A percentile compares a stretch with the other conserved stretches of the same genome.
Evolutionary conservation across 2,888 invertebrate species (phyloP).

Genomic region (Octodonta nipae): DNA sequence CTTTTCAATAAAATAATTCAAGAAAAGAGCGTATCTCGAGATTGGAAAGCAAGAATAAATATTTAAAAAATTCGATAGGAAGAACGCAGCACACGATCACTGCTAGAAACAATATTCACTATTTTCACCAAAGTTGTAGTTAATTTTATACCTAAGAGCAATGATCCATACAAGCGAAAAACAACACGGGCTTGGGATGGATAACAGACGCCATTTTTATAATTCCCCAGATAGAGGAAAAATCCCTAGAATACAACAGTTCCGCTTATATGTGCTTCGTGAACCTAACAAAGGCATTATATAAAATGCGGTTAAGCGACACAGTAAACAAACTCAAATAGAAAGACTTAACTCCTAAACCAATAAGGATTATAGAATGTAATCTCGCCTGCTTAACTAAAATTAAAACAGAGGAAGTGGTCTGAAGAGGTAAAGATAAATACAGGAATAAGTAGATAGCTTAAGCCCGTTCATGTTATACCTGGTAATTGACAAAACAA

Average conservation of each 20-base stretch:
- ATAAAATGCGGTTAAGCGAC: not conserved
- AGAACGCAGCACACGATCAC: too few species aligned
- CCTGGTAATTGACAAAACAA: not conserved
- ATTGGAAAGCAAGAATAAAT: too few species aligned
- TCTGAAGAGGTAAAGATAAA: not conserved
- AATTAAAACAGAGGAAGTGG: not conserved
- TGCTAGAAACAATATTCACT: too few species aligned
- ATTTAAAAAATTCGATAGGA: too few species aligned
- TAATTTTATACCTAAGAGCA: too few species aligned
- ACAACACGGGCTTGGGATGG: not conserved
- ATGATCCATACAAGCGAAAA: too few species aligned
- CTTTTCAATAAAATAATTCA: too few species aligned
- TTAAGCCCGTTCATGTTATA: not conserved
- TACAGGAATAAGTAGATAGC: not conserved
- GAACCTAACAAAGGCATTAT: not conserved
- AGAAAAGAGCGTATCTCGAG: too few species aligned
- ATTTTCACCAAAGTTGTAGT: too few species aligned
- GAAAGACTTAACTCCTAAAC: not conserved
- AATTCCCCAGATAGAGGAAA: not conserved
- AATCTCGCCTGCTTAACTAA: not conserved
- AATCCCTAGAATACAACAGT: not conserved
- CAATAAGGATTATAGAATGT: not conserved
- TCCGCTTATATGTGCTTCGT: conserved; percentile 1
- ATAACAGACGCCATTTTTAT: not conserved
- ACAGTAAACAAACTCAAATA: not conserved